A percentile compares a stretch with the other conserved stretches of the same genome.
Evolutionary conservation across 37 sponge, comb jelly and placozoan genomes (phyloP).

Genomic region (Lycopodina hypogea): DNA sequence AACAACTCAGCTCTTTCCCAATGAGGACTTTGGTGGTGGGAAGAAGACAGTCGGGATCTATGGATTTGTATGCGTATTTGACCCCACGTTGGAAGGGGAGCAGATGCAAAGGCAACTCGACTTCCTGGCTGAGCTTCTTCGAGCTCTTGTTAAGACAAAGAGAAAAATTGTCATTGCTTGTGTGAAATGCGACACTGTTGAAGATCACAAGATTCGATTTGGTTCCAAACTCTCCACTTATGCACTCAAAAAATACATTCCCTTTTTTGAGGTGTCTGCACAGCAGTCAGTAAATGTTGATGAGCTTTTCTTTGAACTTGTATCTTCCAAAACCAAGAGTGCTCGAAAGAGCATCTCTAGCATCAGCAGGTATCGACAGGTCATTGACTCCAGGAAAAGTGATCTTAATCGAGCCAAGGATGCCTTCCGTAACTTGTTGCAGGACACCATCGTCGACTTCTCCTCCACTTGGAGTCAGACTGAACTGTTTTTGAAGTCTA

Average conservation of each 20-base stretch:
- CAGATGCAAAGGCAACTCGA: slow-evolving; percentile 51
- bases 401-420: slow-evolving; percentile 48
- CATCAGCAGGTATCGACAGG: slow-evolving; percentile 41
- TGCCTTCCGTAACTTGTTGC: slow-evolving; percentile 35
- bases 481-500: slow-evolving; percentile 27
- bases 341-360: neutral
- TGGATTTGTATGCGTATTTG: slow-evolving; percentile 61
- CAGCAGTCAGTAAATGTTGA: slow-evolving; percentile 62
- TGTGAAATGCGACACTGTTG: slow-evolving; percentile 64
- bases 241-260: slow-evolving; percentile 36
- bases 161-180: slow-evolving; percentile 61
- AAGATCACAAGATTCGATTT: slow-evolving; percentile 27
- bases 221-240: slow-evolving; percentile 23
- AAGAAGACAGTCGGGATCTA: slow-evolving; percentile 32
- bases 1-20: slow-evolving; percentile 61
- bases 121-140: slow-evolving; percentile 54
- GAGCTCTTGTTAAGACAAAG: slow-evolving; percentile 35
- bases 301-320: slow-evolving; percentile 55
- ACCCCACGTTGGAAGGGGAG: slow-evolving; percentile 61
- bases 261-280: slow-evolving; percentile 72
- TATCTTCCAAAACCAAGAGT: slow-evolving; percentile 6
- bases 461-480: slow-evolving; percentile 41
- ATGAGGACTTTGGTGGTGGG: slow-evolving; percentile 56
- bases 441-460: slow-evolving; percentile 23
- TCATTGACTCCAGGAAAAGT: slow-evolving; percentile 7